Evolutionary conservation across 2,888 invertebrate genomes (phyloP).

Genomic region (Hartigia nigra): DNA sequence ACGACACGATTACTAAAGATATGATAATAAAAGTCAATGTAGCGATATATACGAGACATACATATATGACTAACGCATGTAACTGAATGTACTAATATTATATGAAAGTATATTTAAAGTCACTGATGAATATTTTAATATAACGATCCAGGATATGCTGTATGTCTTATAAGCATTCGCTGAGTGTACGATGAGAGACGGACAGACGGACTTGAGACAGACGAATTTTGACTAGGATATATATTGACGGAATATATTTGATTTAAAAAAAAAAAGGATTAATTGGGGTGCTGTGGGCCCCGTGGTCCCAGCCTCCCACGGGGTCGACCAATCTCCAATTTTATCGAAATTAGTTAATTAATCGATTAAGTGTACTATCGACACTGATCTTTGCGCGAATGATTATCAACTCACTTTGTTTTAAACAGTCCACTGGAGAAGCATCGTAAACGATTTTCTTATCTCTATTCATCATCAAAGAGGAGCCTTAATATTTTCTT

Average conservation of each 20-base stretch:
- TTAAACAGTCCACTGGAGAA: neutral
- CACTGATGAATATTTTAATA: slow-evolving; percentile 25
- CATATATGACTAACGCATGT: slow-evolving; percentile 15
- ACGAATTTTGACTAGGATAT: slow-evolving; percentile 23
- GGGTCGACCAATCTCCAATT: slow-evolving; percentile 26
- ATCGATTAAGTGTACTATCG: neutral
- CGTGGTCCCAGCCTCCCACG: slow-evolving; percentile 48
- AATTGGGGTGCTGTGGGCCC: slow-evolving; percentile 28
- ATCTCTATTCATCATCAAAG: neutral
- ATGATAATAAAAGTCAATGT: slow-evolving; percentile 33
- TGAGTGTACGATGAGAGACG: slow-evolving; percentile 4
- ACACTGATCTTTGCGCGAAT: neutral
- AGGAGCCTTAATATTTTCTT: neutral
- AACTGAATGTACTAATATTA: slow-evolving; percentile 29
- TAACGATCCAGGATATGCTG: slow-evolving; percentile 4
- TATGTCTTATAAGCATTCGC: neutral
- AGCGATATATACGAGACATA: slow-evolving; percentile 25
- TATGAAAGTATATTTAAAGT: slow-evolving; percentile 26
- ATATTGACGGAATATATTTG: slow-evolving; percentile 7
- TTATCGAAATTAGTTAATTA: neutral
- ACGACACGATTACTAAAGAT: slow-evolving; percentile 16
- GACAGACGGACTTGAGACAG: slow-evolving; percentile 20
- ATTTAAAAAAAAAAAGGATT: neutral
- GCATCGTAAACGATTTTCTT: too few species aligned
- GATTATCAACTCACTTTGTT: neutral